Percentiles rank a stretch among this genome's conserved stretches.
These are phyloP conservation scores for Allophyes oxyacanthae DNA, from an alignment of 2,888 invertebrate genomes.

Conservation along the genomic window DNA sequence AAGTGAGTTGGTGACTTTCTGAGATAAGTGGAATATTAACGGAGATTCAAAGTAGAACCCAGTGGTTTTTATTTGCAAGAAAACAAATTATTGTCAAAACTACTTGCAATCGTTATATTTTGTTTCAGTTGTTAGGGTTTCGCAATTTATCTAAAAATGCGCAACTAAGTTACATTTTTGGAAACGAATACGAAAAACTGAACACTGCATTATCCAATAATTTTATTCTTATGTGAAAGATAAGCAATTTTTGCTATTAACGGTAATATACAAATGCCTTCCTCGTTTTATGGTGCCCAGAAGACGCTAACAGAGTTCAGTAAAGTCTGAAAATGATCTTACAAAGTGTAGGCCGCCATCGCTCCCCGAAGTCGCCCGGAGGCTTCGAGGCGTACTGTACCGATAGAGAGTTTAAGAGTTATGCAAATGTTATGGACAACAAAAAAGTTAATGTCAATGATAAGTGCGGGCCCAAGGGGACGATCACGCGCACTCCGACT, in stretches of 20 bases:
- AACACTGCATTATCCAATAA: constrained; percentile 26
- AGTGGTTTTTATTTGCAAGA: too few relatives aligned
- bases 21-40: too few relatives aligned
- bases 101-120: too few relatives aligned
- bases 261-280: constrained; percentile 79
- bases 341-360: constrained; percentile 80
- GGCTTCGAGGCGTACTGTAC: constrained; percentile 74
- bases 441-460: constrained; percentile 89
- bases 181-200: too few relatives aligned
- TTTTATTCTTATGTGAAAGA: constrained; percentile 50
- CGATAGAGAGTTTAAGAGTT: constrained; percentile 84
- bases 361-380: constrained; percentile 78
- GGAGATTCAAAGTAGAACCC: too few relatives aligned
- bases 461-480: constrained; percentile 83
- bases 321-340: constrained; percentile 87
- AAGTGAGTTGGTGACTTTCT: too few relatives aligned
- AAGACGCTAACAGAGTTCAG: constrained; percentile 73
- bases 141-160: too few relatives aligned
- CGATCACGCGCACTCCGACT: constrained; percentile 74
- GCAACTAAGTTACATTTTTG: too few relatives aligned
- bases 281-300: constrained; percentile 74
- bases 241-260: constrained; percentile 56
- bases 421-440: constrained; percentile 90
- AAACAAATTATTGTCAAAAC: too few relatives aligned
- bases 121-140: too few relatives aligned